Conservation (phyloP, 92 coral and sea anemone species). For the Palythoa caribaeorum region DNA sequence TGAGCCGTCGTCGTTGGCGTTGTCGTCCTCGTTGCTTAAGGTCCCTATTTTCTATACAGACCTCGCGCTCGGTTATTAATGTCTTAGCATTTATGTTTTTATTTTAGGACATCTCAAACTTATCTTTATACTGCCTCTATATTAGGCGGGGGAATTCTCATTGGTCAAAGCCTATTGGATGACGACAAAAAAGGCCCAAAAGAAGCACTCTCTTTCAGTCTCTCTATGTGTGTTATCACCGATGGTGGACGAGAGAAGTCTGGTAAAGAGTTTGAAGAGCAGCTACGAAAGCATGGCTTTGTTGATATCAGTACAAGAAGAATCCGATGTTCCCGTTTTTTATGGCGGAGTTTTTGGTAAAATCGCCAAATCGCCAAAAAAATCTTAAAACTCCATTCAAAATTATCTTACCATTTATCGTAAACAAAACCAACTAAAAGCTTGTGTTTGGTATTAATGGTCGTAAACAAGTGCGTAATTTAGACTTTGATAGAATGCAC, state of each 20-base stretch:
- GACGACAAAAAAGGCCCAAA: conserved; percentile 77
- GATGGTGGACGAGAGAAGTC: conserved; percentile 78
- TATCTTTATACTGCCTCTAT: background rate
- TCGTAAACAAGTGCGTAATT: too few species aligned
- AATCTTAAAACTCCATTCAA: background rate
- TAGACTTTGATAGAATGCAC: too few species aligned
- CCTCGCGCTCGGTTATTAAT: too few species aligned
- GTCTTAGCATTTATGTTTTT: too few species aligned
- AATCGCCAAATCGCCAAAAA: conserved; percentile 47
- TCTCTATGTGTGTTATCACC: conserved; percentile 64
- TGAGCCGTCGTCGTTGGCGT: too few species aligned
- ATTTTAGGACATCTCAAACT: background rate
- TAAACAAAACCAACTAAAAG: too few species aligned
- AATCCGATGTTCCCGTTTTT: conserved; percentile 28
- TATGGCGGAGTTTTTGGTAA: conserved; percentile 69
- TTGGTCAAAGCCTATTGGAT: conserved; percentile 68
- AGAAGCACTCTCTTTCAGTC: conserved; percentile 49
- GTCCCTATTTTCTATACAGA: too few species aligned
- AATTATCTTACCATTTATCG: too few species aligned
- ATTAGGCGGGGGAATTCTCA: conserved; percentile 75
- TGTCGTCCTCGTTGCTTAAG: too few species aligned
- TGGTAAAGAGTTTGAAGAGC: conserved; percentile 68
- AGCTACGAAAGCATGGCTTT: conserved; percentile 78
- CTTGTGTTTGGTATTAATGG: too few species aligned
- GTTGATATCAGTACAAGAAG: conserved; percentile 58